Evolutionary conservation across 2,797 vertebrate species (phyloP).

Genomic region (Falco columbarius): DNA sequence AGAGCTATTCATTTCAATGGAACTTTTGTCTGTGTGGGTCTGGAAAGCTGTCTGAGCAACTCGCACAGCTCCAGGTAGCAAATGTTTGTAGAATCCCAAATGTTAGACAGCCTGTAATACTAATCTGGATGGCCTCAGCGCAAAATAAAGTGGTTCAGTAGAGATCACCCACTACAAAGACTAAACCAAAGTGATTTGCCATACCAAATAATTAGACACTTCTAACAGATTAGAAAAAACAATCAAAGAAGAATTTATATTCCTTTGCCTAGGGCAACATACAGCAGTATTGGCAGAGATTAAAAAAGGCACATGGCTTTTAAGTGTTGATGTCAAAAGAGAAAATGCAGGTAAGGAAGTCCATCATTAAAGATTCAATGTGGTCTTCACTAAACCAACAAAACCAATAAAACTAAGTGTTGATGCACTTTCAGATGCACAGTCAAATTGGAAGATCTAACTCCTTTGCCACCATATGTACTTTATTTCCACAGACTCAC

Average conservation of each 20-base stretch:
- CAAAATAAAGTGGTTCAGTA: background rate
- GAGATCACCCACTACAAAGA: background rate
- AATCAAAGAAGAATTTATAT: background rate
- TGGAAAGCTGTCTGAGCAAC: conserved; percentile 63
- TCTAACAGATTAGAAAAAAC: background rate
- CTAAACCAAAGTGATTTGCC: background rate
- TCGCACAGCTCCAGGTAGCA: conserved; percentile 65
- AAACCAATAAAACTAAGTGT: accelerated
- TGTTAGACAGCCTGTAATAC: background rate
- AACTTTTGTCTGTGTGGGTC: conserved; percentile 56
- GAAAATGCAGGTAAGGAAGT: background rate
- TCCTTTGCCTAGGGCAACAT: background rate
- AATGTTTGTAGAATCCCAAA: conserved; percentile 68
- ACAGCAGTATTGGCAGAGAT: background rate
- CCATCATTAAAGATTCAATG: background rate
- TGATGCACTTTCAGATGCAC: background rate
- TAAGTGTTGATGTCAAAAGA: background rate
- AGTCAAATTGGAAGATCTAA: background rate
- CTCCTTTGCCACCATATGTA: background rate
- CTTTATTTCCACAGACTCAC: background rate
- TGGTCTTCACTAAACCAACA: background rate
- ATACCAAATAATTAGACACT: background rate
- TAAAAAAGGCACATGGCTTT: background rate
- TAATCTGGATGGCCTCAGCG: background rate
- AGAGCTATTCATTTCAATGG: conserved; percentile 74